These are phyloP conservation scores for Sternotherus odoratus DNA, from an alignment of 2,797 vertebrate genomes.

Conservation along the genomic window DNA sequence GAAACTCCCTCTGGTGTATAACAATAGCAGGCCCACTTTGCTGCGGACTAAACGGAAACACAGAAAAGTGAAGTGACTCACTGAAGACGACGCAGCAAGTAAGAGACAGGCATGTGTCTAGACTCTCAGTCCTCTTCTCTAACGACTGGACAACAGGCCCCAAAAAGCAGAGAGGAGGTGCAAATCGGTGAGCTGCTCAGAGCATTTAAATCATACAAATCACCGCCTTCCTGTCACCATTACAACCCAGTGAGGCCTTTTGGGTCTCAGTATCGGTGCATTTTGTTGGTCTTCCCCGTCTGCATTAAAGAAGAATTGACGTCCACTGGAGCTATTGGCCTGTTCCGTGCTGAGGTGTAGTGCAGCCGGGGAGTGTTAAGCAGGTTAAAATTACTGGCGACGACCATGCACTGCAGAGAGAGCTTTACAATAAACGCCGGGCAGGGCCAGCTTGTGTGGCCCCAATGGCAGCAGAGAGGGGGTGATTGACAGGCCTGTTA, in stretches of 20 bases:
- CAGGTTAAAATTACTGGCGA: neutral
- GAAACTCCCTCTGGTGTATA: neutral
- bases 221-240: neutral
- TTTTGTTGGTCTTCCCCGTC: neutral
- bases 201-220: neutral
- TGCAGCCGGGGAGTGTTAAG: neutral
- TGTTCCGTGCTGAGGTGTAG: neutral
- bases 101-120: neutral
- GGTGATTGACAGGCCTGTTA: neutral
- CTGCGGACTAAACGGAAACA: neutral
- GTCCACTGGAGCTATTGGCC: accelerated
- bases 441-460: neutral
- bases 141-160: neutral
- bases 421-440: neutral
- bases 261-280: neutral
- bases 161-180: neutral
- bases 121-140: neutral
- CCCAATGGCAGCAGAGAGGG: neutral
- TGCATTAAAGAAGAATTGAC: neutral
- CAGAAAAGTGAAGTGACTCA: neutral
- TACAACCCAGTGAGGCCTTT: neutral
- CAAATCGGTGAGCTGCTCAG: neutral
- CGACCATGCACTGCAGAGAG: neutral
- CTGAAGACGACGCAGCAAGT: neutral
- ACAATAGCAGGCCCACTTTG: neutral